These are phyloP conservation scores for Cheilosia scutellata DNA, from an alignment of 2,888 invertebrate species.

Conservation along the genomic window DNA sequence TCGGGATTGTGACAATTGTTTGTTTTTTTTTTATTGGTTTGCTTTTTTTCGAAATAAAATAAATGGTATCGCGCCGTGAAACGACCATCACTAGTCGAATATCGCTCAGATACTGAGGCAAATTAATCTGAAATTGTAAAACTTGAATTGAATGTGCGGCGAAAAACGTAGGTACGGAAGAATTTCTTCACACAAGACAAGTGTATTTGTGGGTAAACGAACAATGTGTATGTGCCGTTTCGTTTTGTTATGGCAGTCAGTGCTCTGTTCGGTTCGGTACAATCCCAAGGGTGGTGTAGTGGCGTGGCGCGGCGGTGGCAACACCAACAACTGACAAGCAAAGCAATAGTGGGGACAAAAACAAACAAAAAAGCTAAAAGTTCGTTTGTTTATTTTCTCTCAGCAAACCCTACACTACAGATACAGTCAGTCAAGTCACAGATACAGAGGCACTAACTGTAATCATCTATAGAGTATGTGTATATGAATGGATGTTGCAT, in stretches of 20 bases:
- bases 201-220: neutral
- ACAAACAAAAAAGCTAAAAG: constrained; percentile 31
- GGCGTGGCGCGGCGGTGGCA: neutral
- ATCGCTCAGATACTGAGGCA: constrained; percentile 75
- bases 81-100: constrained; percentile 71
- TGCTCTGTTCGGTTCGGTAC: neutral
- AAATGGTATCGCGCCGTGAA: constrained; percentile 68
- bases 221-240: constrained; percentile 17
- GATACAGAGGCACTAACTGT: neutral
- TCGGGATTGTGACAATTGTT: constrained; percentile 35
- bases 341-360: constrained; percentile 8
- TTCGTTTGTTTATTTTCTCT: constrained; percentile 67
- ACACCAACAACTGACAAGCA: neutral
- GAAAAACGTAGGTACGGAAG: constrained; percentile 14
- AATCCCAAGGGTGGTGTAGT: too few species aligned
- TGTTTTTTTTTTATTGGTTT: constrained; percentile 28
- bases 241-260: neutral
- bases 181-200: constrained; percentile 13
- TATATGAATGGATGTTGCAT: neutral
- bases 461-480: too few species aligned
- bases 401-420: constrained; percentile 34
- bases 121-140: constrained; percentile 61
- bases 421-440: neutral
- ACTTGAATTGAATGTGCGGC: constrained; percentile 66
- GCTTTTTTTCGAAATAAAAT: constrained; percentile 45